A percentile compares a stretch with the other conserved stretches of the same genome.
phyloP scores from a whole-genome alignment of 2,888 invertebrate genomes.

The Anthrax anthrax region DNA sequence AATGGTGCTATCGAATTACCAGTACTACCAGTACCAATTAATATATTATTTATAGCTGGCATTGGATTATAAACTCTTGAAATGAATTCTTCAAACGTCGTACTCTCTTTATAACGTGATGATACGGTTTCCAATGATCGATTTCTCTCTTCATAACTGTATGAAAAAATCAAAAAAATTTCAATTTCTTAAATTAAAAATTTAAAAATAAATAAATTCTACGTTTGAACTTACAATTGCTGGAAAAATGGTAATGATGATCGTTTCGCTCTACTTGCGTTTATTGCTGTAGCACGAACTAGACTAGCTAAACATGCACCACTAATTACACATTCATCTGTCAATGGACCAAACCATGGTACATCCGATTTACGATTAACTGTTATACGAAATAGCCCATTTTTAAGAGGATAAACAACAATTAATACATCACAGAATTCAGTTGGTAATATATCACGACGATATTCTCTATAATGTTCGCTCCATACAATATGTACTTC shows the following conservation, averaged over 20 bases:
- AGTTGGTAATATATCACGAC: slow-evolving; percentile 92
- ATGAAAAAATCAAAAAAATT: slow-evolving; percentile 15
- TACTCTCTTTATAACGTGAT: slow-evolving; percentile 67
- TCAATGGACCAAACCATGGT: slow-evolving; percentile 90
- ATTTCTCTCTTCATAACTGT: slow-evolving; percentile 87
- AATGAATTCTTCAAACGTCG: slow-evolving; percentile 83
- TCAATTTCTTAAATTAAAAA: slow-evolving; percentile 3
- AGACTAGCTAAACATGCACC: slow-evolving; percentile 58
- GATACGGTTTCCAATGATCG: slow-evolving; percentile 74
- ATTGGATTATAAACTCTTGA: slow-evolving; percentile 56
- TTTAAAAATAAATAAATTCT: neutral
- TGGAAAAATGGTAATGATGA: slow-evolving; percentile 80
- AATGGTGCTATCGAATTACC: slow-evolving; percentile 31
- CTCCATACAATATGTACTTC: slow-evolving; percentile 99
- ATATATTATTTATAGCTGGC: slow-evolving; percentile 20
- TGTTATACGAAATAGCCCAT: slow-evolving; percentile 74
- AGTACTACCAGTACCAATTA: slow-evolving; percentile 19
- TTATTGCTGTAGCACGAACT: slow-evolving; percentile 77
- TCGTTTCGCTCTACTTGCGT: slow-evolving; percentile 83
- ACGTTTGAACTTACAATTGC: slow-evolving; percentile 53
- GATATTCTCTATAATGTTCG: slow-evolving; percentile 89
- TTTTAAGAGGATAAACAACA: slow-evolving; percentile 83
- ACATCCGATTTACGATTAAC: slow-evolving; percentile 78
- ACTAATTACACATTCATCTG: slow-evolving; percentile 66
- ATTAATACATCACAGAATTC: slow-evolving; percentile 99